Base-by-base conservation (phyloP, 2,797 vertebrate species). In the Sebastiscus tertius region DNA sequence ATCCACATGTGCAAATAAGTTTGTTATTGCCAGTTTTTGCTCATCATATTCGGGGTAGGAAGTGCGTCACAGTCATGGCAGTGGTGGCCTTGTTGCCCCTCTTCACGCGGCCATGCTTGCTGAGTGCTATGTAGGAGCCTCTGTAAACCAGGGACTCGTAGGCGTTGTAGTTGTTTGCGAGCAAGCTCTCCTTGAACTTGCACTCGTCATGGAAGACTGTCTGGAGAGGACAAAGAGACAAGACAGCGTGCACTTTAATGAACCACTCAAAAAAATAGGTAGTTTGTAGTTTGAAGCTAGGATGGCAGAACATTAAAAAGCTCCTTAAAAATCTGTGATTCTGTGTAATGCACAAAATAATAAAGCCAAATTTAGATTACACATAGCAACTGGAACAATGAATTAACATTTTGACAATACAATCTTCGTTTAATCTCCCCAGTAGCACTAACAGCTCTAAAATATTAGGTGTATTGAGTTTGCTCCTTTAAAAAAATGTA, bases 121-220 rank as follows among this genome's bases (percentile, higher is more conserved):
- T 99, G 91, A 99, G 96, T 1, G 97, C 98, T 2, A 99, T 96
- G 94, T 97, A 99, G 88, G 94, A 96, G n/a, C 97, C 97, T 42
- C 80, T 90, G 93, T 99, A 95, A 46, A 87, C 74, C 65, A 95
- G 94, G 27, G 97, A 99, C 93, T 99, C 97, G 0, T 99, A 99
- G 11, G 98, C 97, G 0, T 99, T 99, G 95, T 99, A 99, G 93
- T 99, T 98, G 91, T 99, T 99, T n/a, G 97, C 94, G 89, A 99
- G 96, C 91, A 99, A 87, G 20, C 93, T 97, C 95, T 99, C 98
- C 91, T 95, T 97, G 94, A 99, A 99, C 93, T 97, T 98, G 95
- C 98, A 99, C 88, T 99, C 97, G 3, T 98, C 97, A 34, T 96
- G 97, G 95, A 99, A 99, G 93, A 95, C 94, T 91, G 95, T 96